Conservation (phyloP, 2,888 invertebrate genomes). For the Dasysyrphus albostriatus region DNA sequence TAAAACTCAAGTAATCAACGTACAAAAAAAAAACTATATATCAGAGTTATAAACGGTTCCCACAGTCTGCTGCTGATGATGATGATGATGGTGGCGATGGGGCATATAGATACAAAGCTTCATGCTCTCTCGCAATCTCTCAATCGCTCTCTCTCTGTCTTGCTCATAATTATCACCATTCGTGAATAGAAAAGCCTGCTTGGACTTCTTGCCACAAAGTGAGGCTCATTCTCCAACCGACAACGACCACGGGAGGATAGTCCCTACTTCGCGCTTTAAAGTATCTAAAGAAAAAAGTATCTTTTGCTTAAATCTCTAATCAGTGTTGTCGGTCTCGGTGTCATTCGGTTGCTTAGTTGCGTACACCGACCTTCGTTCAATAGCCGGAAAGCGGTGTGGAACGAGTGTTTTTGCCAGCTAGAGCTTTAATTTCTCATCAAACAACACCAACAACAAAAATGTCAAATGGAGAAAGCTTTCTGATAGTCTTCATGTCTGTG, state of each 20-base stretch:
- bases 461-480: slow-evolving; percentile 69
- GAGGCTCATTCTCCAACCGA: slow-evolving; percentile 62
- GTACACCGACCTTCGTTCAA: slow-evolving; percentile 73
- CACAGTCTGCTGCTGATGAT: slow-evolving; percentile 17
- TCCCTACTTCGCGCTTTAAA: slow-evolving; percentile 34
- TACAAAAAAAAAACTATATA: slow-evolving; percentile 16
- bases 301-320: slow-evolving; percentile 54
- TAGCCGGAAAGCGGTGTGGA: slow-evolving; percentile 35
- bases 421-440: slow-evolving; percentile 52
- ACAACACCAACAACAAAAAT: slow-evolving; percentile 27
- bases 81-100: slow-evolving; percentile 1
- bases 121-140: slow-evolving; percentile 1
- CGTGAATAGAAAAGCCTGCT: slow-evolving; percentile 31
- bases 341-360: slow-evolving; percentile 72
- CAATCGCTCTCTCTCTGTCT: slow-evolving; percentile 4
- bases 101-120: slow-evolving; percentile 34
- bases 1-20: slow-evolving; percentile 13
- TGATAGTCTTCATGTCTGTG: slow-evolving; percentile 59
- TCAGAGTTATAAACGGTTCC: slow-evolving; percentile 23
- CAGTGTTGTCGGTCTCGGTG: slow-evolving; percentile 73
- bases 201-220: slow-evolving; percentile 48
- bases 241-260: slow-evolving; percentile 56
- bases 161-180: slow-evolving; percentile 11
- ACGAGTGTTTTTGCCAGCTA: slow-evolving; percentile 44
- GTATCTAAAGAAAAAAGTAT: slow-evolving; percentile 43